A percentile compares a stretch with the other conserved stretches of the same genome.
Conservation (phyloP, 2,888 invertebrate genomes). For the Nomada ferruginata region DNA sequence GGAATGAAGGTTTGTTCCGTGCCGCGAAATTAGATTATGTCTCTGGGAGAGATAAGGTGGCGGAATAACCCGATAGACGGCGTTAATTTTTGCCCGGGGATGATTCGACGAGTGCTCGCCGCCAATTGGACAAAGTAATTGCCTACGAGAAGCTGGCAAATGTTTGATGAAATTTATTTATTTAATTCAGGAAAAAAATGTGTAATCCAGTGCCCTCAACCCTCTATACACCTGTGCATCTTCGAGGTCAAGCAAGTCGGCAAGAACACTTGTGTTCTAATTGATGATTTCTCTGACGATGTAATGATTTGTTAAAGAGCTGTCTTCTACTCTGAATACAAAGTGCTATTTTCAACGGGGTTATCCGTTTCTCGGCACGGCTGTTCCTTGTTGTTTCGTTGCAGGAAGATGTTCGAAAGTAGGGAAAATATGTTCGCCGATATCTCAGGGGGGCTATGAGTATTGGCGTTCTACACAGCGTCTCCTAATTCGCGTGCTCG, state of each 20-base stretch:
- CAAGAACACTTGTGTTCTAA: no score
- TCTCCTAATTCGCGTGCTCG: conserved; percentile 54
- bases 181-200: not conserved
- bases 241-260: no score
- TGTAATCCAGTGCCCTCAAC: no score
- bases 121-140: conserved; percentile 3
- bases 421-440: conserved; percentile 31
- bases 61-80: conserved; percentile 27
- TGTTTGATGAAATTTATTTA: not conserved
- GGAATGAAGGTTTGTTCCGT: conserved; percentile 44
- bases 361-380: not conserved
- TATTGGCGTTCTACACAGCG: conserved; percentile 33
- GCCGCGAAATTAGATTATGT: conserved; percentile 46
- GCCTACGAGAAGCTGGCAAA: not conserved
- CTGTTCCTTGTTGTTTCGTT: conserved; percentile 11
- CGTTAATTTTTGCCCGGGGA: conserved; percentile 34
- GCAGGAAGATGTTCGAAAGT: conserved; percentile 23
- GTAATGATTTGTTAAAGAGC: no score
- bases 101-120: not conserved
- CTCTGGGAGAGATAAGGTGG: conserved; percentile 30
- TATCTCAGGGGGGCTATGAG: conserved; percentile 36
- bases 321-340: not conserved
- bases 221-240: no score
- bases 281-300: no score
- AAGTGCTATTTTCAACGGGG: not conserved